Base-by-base conservation (phyloP, 2,113 vertebrate genomes). In the Morphnarchus princeps region DNA sequence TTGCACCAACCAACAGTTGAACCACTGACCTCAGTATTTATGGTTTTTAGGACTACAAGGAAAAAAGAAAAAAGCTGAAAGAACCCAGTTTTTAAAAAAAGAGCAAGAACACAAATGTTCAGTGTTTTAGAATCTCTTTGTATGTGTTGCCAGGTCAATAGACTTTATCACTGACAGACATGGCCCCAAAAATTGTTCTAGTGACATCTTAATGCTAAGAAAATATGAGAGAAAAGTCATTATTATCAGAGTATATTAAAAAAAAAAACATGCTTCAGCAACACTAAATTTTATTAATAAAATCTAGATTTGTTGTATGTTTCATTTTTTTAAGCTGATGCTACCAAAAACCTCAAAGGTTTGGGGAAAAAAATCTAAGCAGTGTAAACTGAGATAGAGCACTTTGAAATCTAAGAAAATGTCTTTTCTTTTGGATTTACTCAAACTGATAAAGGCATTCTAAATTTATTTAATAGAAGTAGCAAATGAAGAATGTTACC, bases 401-500 rank as follows among this genome's bases (percentile, higher is more conserved):
- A 7, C 40, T 96, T 84, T 54, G 47, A 92, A 95, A 62, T 34
- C 6, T 84, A 95, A 90, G 65, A n/a, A 94, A 95, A 88, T 13
- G 3, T 7, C 36, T 92, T 83, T 31, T 71, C 49, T 72, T 92
- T 80, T 82, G 52, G 89, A 90, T 97, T 96, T 97, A 45, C 77
- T 96, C 67, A 96, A 89, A 91, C 63, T 89, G 89, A 91, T 71
- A 93, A 59, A 94, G 82, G 66, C 82, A 97, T 77, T 89, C 59
- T 95, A 92, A 96, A 97, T 97, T 95, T 90, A 90, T 71, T 96
- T 95, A 93, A 50, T 42, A 86, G 73, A 97, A 96, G 89, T 36
- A 92, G 92, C 71, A 97, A 94, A 92, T 76, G 76, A 93, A 89
- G 71, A 95, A 88, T 4, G 31, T 90, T 95, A 92, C 79, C 71